Base-by-base conservation (phyloP, 2,797 vertebrate species). In the Cyclopterus lumpus region DNA sequence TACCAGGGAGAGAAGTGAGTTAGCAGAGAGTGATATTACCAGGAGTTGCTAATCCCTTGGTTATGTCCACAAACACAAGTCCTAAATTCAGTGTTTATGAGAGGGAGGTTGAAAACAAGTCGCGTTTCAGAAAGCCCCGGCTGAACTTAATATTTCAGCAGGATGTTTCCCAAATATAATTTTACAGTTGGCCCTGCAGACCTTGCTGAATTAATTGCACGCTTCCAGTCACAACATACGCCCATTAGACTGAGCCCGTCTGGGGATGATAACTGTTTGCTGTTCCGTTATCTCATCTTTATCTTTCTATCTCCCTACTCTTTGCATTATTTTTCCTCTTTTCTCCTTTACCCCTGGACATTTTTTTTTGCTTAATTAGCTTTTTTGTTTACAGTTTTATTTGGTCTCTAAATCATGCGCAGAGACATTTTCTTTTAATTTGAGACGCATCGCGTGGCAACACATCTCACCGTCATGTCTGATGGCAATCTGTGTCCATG, bases 161-260 rank as follows among this genome's bases (percentile, higher is more conserved):
- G 69, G 59, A 73, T 65, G 46, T 78, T 67, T 6, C 28, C 24
- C 49, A 55, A 46, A 6, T 78, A 63, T 74, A 40, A 69, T 81
- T 83, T 71, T 54, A 34, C 42, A 26, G 22, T 11, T 24, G 72
- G 65, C 46, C 54, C 65, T 83, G 75, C 62, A 60, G 32, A 64
- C 34, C 62, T 73, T 1, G 3, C 28, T 61, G 0, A 2, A 68
- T 54, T 63, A 30, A 69, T 74, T 73, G 75, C 61, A 74, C 78
- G 77, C 63, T 60, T 79, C 72, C 36, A 58, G 71, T 79, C 72
- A 76, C 58, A 82, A 80, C 57, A 64, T 36, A 18, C 18, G 6
- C 51, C n/a, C 5, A 40, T 73, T 51, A 48, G 54, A 59, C 55
- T 22, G 72, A 67, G 22, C 15, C 42, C 48, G 58, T 67, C 18